Conservation (phyloP, 2,113 vertebrate species). For the Onychostruthus taczanowskii region DNA sequence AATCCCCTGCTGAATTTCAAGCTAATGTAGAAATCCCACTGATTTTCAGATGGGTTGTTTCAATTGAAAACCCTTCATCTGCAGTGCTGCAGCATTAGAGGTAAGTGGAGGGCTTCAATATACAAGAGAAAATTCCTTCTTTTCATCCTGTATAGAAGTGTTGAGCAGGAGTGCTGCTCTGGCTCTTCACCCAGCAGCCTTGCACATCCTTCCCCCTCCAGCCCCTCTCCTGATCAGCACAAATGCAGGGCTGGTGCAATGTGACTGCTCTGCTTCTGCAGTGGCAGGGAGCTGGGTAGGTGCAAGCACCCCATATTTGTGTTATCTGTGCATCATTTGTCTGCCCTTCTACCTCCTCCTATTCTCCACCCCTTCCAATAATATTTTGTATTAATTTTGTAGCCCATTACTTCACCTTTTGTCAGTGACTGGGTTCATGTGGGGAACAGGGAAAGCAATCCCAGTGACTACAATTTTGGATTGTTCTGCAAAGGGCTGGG, state of each 20-base stretch:
- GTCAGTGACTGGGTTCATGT: background rate
- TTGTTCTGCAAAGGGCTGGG: background rate
- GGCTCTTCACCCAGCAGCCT: background rate
- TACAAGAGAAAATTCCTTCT: background rate
- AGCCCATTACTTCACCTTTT: background rate
- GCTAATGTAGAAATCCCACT: background rate
- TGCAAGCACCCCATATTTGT: background rate
- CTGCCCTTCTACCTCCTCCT: background rate
- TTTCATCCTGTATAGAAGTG: fast-evolving
- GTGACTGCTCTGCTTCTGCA: background rate
- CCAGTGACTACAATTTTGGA: background rate
- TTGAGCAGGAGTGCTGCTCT: background rate
- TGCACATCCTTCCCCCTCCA: background rate
- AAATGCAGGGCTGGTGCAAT: background rate
- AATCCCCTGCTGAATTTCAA: background rate
- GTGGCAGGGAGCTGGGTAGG: background rate
- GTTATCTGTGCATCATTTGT: background rate
- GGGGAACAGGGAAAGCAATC: background rate
- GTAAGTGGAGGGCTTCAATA: background rate
- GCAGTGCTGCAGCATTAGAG: background rate
- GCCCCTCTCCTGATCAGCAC: background rate
- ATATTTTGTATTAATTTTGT: background rate
- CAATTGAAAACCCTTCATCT: background rate
- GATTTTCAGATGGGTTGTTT: background rate
- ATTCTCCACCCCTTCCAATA: background rate